Evolutionary conservation across 2,113 vertebrate species (phyloP).

Genomic region (Todiramphus saurophagus): DNA sequence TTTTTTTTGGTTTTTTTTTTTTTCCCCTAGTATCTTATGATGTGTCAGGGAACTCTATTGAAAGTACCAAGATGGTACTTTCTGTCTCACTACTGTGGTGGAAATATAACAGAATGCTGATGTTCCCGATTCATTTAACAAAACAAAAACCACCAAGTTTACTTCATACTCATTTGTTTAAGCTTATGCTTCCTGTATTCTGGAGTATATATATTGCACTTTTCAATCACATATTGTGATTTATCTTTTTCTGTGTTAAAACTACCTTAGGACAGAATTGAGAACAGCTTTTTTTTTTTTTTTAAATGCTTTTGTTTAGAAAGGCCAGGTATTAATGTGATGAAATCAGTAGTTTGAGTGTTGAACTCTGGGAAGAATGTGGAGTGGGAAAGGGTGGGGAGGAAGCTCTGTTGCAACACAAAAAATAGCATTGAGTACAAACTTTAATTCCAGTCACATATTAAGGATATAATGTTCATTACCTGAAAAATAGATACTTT

Average conservation of each 20-base stretch:
- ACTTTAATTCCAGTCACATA: neutral
- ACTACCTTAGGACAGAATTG: neutral
- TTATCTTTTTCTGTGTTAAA: neutral
- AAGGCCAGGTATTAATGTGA: neutral
- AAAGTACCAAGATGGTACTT: neutral
- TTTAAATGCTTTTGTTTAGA: neutral
- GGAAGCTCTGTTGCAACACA: neutral
- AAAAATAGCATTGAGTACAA: neutral
- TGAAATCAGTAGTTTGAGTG: neutral
- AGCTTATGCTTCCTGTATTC: neutral
- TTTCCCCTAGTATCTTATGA: neutral
- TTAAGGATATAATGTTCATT: neutral
- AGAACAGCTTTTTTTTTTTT: neutral
- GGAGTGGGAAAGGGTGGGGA: neutral
- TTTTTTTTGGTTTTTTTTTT: too few species aligned
- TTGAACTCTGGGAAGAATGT: neutral
- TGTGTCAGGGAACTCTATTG: neutral
- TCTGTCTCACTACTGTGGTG: neutral
- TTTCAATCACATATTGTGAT: neutral
- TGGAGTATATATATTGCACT: neutral
- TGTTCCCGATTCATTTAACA: neutral
- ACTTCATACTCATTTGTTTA: neutral
- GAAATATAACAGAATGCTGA: neutral
- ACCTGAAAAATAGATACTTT: neutral
- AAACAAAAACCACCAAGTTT: neutral